A percentile compares a stretch with the other conserved stretches of the same genome.
These are phyloP conservation scores for Ictidomys tridecemlineatus DNA, from an alignment of 2,113 vertebrate genomes.

Conservation along the genomic window DNA sequence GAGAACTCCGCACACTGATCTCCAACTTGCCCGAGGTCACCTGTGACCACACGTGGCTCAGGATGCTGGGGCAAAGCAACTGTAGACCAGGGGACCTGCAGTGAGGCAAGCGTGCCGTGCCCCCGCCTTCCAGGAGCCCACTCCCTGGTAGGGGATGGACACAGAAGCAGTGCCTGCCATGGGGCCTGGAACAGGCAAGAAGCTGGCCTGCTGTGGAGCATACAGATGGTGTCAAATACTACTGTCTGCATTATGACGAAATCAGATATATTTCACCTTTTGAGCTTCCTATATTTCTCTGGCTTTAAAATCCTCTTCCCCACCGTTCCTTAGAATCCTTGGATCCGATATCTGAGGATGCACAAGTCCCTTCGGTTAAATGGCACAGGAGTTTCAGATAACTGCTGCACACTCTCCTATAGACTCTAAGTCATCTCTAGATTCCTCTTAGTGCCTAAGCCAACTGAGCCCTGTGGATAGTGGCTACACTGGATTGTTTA, in stretches of 20 bases:
- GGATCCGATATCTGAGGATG: background rate
- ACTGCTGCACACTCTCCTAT: background rate
- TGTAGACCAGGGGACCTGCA: background rate
- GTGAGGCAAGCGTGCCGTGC: accelerated
- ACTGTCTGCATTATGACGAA: background rate
- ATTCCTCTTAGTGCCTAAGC: background rate
- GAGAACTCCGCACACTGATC: background rate
- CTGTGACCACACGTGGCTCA: background rate
- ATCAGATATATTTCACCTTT: background rate
- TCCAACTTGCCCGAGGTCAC: accelerated
- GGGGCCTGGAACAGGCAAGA: background rate
- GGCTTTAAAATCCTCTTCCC: background rate
- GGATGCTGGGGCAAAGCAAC: background rate
- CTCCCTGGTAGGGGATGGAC: background rate
- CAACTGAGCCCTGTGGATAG: background rate
- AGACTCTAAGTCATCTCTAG: background rate
- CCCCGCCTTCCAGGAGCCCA: background rate
- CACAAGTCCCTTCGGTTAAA: background rate
- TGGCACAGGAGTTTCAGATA: no score
- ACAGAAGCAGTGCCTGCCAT: no score
- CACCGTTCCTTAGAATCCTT: background rate
- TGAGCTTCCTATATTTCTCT: no score
- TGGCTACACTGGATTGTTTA: background rate
- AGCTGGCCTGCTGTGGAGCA: background rate
- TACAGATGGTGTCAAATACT: background rate